phyloP scores from a whole-genome alignment of 2,797 vertebrate species.

The Bovichtus variegatus region DNA sequence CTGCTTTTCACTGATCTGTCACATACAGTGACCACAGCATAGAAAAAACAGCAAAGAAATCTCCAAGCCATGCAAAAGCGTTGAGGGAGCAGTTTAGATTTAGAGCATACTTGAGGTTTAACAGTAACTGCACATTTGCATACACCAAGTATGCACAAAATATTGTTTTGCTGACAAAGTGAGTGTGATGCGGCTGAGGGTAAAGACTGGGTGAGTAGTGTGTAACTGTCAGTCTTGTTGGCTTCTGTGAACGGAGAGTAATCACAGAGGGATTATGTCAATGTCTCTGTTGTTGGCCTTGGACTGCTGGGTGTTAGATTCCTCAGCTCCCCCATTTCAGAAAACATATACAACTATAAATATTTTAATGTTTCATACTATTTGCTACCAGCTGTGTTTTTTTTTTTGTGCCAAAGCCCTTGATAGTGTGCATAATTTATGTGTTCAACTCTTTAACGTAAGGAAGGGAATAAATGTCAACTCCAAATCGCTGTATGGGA shows the following conservation, averaged over 20 bases:
- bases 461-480: not conserved
- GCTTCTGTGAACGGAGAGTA: conserved; percentile 27
- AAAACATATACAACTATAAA: conserved; percentile 9
- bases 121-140: conserved; percentile 68
- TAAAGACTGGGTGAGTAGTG: conserved; percentile 12
- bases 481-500: not conserved
- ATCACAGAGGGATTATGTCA: conserved; percentile 52
- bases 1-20: conserved; percentile 30
- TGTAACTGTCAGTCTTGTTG: conserved; percentile 20
- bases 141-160: conserved; percentile 62
- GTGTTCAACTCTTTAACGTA: no score
- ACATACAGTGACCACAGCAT: conserved; percentile 21
- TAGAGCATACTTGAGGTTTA: conserved; percentile 76
- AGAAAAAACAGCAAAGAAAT: conserved; percentile 19
- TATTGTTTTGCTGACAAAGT: conserved; percentile 50
- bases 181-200: conserved; percentile 40
- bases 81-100: conserved; percentile 52
- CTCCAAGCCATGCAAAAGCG: conserved; percentile 26
- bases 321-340: conserved; percentile 29
- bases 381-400: conserved; percentile 1
- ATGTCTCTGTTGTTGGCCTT: conserved; percentile 38
- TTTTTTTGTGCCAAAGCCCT: not conserved
- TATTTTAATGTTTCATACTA: not conserved
- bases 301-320: conserved; percentile 51
- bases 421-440: not conserved